Base-by-base conservation (phyloP, 1,140 invertebrate genomes). In the Cheumatopsyche charites region DNA sequence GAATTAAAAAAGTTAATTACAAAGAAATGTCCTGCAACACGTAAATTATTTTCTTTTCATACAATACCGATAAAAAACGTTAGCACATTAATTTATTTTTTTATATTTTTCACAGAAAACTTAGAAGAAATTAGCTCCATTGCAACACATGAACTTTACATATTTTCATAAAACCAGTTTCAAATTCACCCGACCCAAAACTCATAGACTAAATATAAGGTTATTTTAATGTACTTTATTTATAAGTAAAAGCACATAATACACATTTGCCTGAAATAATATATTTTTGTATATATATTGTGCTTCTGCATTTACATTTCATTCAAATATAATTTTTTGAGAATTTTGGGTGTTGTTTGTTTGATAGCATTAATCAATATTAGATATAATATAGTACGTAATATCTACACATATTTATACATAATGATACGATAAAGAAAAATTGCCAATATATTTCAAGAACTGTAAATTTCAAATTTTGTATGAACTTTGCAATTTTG, bases 1-100 rank as follows among this genome's bases (percentile, higher is more conserved):
- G 73, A 69, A 66, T 45, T 12, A 45, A 5, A 0, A 58, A 25
- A 36, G 68, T 67, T 26, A 58, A 75, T 66, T 75, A 75, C 36
- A 75, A 69, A 49, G 73, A 75, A 36, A 71, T 25, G 13, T 49
- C 70, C 6, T 65, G 62, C 49, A 65, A 15, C 11, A 58, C 63
- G 73, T 75, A 36, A 72, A 66, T 68, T 11, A 1, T 2, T 11
- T 45, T 23, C 49, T 21, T 42, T 1, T 25, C 23, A 67, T 67
- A 47, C 2, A 47, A 12, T 12, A 42, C 5, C 41, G 41, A 5
- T 6, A 42, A 42, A 12, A 12, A 42, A 6, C 41, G 12, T 42
- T 42, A 12, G 41, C 5, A 42, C 41, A 42, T 6, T 42, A 12
- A 47, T 47, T 47, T 47, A 47, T n/a, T 47, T 47, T 47, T 47